Conservation (phyloP, 2,113 vertebrate species). For the Leucopternis melanops region DNA sequence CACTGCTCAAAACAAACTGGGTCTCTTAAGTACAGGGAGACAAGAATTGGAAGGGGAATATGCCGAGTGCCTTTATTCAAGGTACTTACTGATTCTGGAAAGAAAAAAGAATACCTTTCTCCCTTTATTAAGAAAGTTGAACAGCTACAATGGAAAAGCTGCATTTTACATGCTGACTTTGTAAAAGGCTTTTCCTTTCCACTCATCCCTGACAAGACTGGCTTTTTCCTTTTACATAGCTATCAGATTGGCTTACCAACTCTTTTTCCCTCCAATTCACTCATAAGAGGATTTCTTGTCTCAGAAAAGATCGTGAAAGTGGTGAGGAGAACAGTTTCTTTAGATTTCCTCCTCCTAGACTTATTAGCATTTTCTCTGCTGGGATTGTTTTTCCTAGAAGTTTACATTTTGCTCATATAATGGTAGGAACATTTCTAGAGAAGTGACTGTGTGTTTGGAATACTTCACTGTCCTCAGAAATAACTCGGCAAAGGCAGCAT, state of each 20-base stretch:
- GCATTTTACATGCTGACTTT: not conserved
- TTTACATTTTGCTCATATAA: not conserved
- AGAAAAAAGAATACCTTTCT: not conserved
- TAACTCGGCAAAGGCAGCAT: not conserved
- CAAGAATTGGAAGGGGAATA: not conserved
- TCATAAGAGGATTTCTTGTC: not conserved
- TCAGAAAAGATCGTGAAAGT: not conserved
- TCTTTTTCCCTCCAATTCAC: not conserved
- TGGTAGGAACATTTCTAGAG: not conserved
- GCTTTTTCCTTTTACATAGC: not conserved
- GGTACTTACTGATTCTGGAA: not conserved
- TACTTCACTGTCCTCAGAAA: not conserved
- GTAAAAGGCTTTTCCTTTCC: not conserved
- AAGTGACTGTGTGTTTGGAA: not conserved
- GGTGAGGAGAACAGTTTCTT: not conserved
- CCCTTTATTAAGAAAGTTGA: not conserved
- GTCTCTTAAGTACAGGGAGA: not conserved
- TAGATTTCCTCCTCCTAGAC: not conserved
- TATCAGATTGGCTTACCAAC: not conserved
- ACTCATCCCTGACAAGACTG: not conserved
- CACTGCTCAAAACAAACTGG: not conserved
- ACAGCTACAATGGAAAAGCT: not conserved
- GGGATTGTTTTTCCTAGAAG: not conserved
- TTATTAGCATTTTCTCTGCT: not conserved
- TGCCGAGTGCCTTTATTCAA: not conserved